Percentiles rank a stretch among this genome's conserved stretches.
Evolutionary conservation across 2,113 vertebrate genomes (phyloP).

Genomic region (Nothocercus nigrocapillus): DNA sequence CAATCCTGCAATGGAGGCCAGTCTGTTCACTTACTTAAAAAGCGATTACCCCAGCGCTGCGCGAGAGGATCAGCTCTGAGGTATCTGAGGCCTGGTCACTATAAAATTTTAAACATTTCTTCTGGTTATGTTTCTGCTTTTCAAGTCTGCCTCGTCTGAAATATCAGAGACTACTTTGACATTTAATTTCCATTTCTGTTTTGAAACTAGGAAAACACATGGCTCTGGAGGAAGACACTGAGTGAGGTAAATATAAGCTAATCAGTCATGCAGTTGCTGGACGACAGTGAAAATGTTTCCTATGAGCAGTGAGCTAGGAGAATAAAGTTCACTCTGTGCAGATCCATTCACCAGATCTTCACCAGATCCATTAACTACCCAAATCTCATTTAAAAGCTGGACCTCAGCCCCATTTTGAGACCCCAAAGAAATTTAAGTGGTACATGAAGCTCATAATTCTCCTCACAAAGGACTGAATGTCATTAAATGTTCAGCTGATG

Average conservation of each 20-base stretch:
- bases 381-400: neutral
- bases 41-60: neutral
- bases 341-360: neutral
- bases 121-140: conserved; percentile 15
- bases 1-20: conserved; percentile 60
- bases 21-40: conserved; percentile 44
- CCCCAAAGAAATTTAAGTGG: neutral
- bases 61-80: neutral
- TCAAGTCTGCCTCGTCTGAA: conserved; percentile 27
- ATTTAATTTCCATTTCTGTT: conserved; percentile 39
- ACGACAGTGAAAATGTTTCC: neutral
- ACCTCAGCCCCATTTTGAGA: neutral
- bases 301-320: neutral
- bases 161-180: conserved; percentile 2
- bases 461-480: neutral
- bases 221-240: neutral
- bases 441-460: neutral
- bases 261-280: neutral
- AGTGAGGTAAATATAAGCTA: neutral
- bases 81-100: neutral
- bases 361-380: neutral
- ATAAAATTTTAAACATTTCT: conserved; percentile 14
- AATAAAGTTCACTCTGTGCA: neutral
- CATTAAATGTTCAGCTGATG: neutral
- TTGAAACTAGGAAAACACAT: neutral